Percentiles rank a stretch among this genome's conserved stretches.
Evolutionary conservation across 2,888 invertebrate species (phyloP).

Genomic region (Sinelater perroti): DNA sequence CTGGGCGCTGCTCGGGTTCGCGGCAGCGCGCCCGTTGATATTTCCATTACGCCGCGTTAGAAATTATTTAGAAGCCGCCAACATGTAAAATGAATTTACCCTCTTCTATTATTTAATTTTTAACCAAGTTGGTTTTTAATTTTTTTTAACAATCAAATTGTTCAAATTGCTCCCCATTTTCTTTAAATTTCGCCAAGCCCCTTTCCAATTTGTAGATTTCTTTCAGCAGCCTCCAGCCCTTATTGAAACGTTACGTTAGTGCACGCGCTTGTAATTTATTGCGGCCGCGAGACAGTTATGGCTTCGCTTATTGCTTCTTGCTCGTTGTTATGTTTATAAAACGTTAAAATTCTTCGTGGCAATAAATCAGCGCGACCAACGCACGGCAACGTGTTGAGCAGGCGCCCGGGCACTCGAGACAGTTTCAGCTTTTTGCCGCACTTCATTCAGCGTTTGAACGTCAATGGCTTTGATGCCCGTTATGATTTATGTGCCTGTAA

Average conservation of each 20-base stretch:
- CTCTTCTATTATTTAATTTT: too few relatives aligned
- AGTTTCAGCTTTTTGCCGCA: not conserved
- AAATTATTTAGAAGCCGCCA: too few relatives aligned
- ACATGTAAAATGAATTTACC: too few relatives aligned
- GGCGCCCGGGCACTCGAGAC: too few relatives aligned
- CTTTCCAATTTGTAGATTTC: not conserved
- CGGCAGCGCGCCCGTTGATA: slow-evolving; percentile 1
- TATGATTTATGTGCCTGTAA: not conserved
- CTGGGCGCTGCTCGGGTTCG: slow-evolving; percentile 45
- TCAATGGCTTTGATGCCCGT: too few relatives aligned
- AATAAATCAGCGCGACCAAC: not conserved
- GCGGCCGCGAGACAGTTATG: slow-evolving; percentile 1
- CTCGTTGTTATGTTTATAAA: slow-evolving; percentile 6
- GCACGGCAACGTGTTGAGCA: not conserved
- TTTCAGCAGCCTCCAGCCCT: not conserved
- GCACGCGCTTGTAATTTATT: slow-evolving; percentile 4
- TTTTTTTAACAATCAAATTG: too few relatives aligned
- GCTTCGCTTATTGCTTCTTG: slow-evolving; percentile 4
- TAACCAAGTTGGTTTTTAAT: too few relatives aligned
- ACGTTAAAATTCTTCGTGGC: not conserved
- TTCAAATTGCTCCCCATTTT: too few relatives aligned
- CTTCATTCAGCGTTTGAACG: too few relatives aligned
- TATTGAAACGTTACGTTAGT: slow-evolving; percentile 5
- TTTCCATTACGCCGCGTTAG: not conserved
- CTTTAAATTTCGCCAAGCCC: not conserved